Evolutionary conservation across 2,113 vertebrate species (phyloP).

Genomic region (Pelobates fuscus): DNA sequence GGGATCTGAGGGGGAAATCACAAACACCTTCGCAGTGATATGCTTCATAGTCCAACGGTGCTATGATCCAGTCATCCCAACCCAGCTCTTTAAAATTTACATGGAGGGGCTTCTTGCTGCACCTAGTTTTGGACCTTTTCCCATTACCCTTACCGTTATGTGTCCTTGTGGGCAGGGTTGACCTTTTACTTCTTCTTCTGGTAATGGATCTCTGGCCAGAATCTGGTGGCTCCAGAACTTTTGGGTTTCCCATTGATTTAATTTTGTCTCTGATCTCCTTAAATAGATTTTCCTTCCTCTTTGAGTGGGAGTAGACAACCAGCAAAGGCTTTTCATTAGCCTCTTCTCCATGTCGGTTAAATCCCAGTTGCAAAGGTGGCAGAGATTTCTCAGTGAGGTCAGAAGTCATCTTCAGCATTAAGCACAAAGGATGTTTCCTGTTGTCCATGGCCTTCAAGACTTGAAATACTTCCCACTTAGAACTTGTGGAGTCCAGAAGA

Average conservation of each 20-base stretch:
- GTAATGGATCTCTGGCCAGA: conserved; percentile 46
- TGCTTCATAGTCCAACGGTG: conserved; percentile 83
- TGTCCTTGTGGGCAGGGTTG: conserved; percentile 55
- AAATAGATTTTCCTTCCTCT: conserved; percentile 76
- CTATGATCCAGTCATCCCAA: conserved; percentile 92
- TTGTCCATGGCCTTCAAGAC: conserved; percentile 68
- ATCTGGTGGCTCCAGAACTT: conserved; percentile 52
- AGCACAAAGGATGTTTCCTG: conserved; percentile 67
- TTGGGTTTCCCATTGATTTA: conserved; percentile 64
- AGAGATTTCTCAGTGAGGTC: conserved; percentile 57
- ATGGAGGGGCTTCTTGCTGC: conserved; percentile 79
- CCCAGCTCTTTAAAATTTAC: conserved; percentile 88
- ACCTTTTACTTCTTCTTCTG: conserved; percentile 64
- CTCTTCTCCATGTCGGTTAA: conserved; percentile 54
- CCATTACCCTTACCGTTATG: conserved; percentile 64
- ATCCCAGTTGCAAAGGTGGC: conserved; percentile 67
- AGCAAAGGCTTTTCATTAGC: conserved; percentile 76
- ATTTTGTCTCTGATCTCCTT: conserved; percentile 79
- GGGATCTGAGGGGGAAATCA: conserved; percentile 84
- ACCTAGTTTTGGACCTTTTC: conserved; percentile 73
- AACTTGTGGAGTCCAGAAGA: conserved; percentile 51
- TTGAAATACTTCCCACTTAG: conserved; percentile 81
- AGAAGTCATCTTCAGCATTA: conserved; percentile 66
- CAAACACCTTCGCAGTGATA: conserved; percentile 85
- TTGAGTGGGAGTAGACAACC: conserved; percentile 74